Percentiles rank a stretch among this genome's conserved stretches.
Conservation (phyloP, 2,888 invertebrate genomes). For the Chrysotoxum bicinctum region DNA sequence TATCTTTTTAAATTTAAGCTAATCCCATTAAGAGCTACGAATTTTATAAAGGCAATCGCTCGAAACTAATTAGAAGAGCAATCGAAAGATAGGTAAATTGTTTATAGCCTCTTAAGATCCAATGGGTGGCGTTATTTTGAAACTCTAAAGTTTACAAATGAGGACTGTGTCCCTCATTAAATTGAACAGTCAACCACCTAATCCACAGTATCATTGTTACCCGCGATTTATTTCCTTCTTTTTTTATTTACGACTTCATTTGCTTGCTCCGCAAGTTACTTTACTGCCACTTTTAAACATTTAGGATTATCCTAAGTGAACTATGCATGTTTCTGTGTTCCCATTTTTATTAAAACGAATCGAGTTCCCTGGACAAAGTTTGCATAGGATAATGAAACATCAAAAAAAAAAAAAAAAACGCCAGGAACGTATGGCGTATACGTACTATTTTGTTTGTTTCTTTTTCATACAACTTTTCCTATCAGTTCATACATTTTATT, state of each 20-base stretch:
- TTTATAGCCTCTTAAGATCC: too few relatives aligned
- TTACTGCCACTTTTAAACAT: constrained; percentile 30
- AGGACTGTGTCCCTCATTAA: too few relatives aligned
- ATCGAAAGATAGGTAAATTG: too few relatives aligned
- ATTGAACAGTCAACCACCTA: too few relatives aligned
- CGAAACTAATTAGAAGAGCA: too few relatives aligned
- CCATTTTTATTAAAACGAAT: not conserved
- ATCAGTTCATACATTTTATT: not conserved
- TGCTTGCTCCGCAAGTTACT: constrained; percentile 3
- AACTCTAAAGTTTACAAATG: too few relatives aligned
- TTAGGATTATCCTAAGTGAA: constrained; percentile 2
- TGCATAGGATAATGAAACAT: constrained; percentile 50
- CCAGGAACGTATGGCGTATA: constrained; percentile 16
- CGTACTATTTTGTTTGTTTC: constrained; percentile 4
- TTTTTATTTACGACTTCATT: not conserved
- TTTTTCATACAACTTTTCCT: not conserved
- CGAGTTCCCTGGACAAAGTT: constrained; percentile 2
- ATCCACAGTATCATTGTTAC: not conserved
- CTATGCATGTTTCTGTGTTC: not conserved
- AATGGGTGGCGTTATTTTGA: too few relatives aligned
- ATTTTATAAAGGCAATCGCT: too few relatives aligned
- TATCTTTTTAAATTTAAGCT: too few relatives aligned
- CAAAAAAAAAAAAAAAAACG: constrained; percentile 2
- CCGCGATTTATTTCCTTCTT: too few relatives aligned
- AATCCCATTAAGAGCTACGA: too few relatives aligned